phyloP scores from a whole-genome alignment of 2,113 vertebrate genomes.

The Notothenia rossii region DNA sequence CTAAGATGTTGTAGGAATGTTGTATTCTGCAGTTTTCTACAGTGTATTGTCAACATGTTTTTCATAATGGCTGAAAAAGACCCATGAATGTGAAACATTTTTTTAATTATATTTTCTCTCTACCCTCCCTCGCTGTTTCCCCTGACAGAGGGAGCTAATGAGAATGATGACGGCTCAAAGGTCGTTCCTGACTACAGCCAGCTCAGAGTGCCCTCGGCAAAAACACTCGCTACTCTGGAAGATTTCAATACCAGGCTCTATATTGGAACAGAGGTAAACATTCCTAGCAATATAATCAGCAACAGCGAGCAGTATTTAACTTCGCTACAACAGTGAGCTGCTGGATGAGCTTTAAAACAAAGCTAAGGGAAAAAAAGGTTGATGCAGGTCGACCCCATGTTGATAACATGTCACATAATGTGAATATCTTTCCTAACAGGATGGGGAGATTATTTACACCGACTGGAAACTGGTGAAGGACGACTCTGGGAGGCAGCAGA shows the following conservation, averaged over 20 bases:
- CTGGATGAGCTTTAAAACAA: neutral
- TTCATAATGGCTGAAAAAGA: constrained; percentile 6
- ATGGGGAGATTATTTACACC: constrained; percentile 88
- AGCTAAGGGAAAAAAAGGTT: neutral
- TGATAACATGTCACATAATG: neutral
- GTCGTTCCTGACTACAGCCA: constrained; percentile 70
- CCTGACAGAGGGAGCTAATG: constrained; percentile 73
- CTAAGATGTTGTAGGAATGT: neutral
- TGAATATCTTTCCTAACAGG: constrained; percentile 70
- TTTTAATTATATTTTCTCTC: neutral
- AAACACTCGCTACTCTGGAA: constrained; percentile 74
- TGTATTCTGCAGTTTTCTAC: neutral
- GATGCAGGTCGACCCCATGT: neutral
- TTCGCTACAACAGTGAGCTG: neutral
- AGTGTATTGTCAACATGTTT: neutral
- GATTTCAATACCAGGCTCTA: constrained; percentile 87
- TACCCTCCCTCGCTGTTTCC: neutral
- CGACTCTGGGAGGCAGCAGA: constrained; percentile 75
- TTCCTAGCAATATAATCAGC: neutral
- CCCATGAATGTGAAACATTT: neutral
- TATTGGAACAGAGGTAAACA: constrained; percentile 90
- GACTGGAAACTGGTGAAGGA: constrained; percentile 88
- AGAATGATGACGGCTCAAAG: neutral
- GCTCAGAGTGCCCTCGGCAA: constrained; percentile 75
- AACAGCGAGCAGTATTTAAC: neutral